Base-by-base conservation (phyloP, 37 sponge, comb jelly and placozoan species). In the Ephydatia muelleri region DNA sequence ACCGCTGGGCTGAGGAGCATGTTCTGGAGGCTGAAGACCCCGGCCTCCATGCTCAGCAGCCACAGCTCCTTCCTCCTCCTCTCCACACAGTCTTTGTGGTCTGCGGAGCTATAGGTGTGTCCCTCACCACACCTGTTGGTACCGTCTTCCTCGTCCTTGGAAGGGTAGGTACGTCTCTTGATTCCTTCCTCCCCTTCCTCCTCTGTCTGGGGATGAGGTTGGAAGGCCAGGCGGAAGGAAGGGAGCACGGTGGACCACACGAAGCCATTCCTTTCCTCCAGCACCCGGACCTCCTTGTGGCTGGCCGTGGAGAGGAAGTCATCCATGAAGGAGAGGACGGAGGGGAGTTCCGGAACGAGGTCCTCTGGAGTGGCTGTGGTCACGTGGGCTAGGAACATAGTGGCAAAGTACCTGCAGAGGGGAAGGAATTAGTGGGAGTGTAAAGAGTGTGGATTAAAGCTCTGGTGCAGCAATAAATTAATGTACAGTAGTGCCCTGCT, bases 221-320 rank as follows among this genome's bases (percentile, higher is more conserved):
- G 81, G 73, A 21, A 9, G 11, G 35, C 68, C 68, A n/a, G 65
- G 48, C 19, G 39, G 75, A 14, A 57, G 48, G 66, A 87, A 36
- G 76, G 82, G 34, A 75, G 28, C 14, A 87, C 37, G 2, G 82
- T 81, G 9, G 88, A 87, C 88, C 82, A 80, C 35, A 77, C 75
- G 65, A 73, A 87, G 22, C 82, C 82, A 32, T 72, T 67, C 47
- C 81, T 75, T 0, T 67, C 49, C 38, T 87, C 88, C 27, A 67
- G 37, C 16, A 36, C 2, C 2, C 35, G 32, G 26, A 87, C 78
- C 30, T 65, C 25, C 21, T 49, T 29, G 49, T 65, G 2, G 28
- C 64, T 49, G 9, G 75, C 76, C 12, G 48, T 19, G 22, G 23
- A 32, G 30, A 87, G 67, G 66, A 87, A 87, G 39, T 81, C 31